phyloP scores from a whole-genome alignment of 2,797 vertebrate genomes.

The Oophaga sylvatica region DNA sequence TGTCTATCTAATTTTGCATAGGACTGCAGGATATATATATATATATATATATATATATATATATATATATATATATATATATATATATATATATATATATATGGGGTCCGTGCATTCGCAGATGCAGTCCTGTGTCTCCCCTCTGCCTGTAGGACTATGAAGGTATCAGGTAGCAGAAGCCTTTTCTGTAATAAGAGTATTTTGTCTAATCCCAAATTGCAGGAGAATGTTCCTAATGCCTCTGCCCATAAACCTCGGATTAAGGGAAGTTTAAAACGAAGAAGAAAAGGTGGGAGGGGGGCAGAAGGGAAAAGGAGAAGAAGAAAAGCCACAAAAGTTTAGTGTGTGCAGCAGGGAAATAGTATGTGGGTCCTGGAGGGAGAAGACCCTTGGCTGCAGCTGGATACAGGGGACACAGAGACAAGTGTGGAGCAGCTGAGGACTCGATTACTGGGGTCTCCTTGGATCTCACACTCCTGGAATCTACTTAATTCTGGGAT shows the following conservation, averaged over 20 bases:
- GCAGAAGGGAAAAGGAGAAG: slow-evolving; percentile 24
- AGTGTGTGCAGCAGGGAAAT: slow-evolving; percentile 44
- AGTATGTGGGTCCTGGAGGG: slow-evolving; percentile 20
- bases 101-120: background rate
- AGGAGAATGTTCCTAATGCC: slow-evolving; percentile 87
- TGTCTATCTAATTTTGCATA: background rate
- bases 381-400: slow-evolving; percentile 1
- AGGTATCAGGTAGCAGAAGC: slow-evolving; percentile 82
- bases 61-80: background rate
- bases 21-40: too few species aligned
- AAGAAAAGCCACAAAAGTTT: slow-evolving; percentile 66
- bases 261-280: slow-evolving; percentile 77
- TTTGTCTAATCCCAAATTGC: slow-evolving; percentile 93
- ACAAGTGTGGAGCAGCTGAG: slow-evolving; percentile 1
- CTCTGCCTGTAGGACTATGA: slow-evolving; percentile 77
- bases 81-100: background rate
- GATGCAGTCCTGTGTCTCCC: slow-evolving; percentile 63
- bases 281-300: slow-evolving; percentile 34
- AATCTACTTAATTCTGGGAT: slow-evolving; percentile 23
- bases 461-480: background rate
- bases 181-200: slow-evolving; percentile 86
- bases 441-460: background rate
- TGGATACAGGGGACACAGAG: background rate
- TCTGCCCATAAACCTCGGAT: slow-evolving; percentile 88
- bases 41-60: background rate